Base-by-base conservation (phyloP, 2,797 vertebrate genomes). In the Distichodus sexfasciatus region DNA sequence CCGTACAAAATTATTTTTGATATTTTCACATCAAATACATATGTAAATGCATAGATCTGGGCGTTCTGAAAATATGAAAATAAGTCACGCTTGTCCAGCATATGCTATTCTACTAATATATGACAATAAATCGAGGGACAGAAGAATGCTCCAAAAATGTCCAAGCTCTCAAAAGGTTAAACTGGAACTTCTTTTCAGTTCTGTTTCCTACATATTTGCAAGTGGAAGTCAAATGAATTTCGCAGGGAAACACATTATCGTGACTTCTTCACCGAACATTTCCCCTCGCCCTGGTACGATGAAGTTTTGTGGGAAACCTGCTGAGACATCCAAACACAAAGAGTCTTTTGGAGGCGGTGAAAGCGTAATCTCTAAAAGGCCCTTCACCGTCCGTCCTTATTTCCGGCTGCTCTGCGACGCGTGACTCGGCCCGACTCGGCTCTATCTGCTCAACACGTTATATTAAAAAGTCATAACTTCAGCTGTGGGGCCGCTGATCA, bases 401-500 rank as follows among this genome's bases (percentile, higher is more conserved):
- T 85, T 86, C 83, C 78, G 82, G 63, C 73, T 41, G 79, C 69
- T 87, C 83, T 84, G 82, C 82, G 78, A 80, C 79, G 81, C 82
- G 78, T 64, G 72, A 82, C 82, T 83, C 81, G 81, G 76, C 72
- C 72, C 83, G 66, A 81, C 82, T 48, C 43, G 43, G 71, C 71
- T 71, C 81, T 82, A 82, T 85, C 78, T 78, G 68, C 78, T 81
- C 75, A 79, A 82, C 83, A 77, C 29, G 74, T 85, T 88, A 90
- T 87, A 87, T 91, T 91, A 91, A 90, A 90, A 91, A 91, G 86
- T 82, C 89, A 71, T 57, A 87, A 87, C 86, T 90, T 86, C 76
- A 74, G 82, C 86, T 90, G 83, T 77, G 65, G 84, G 75, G 87
- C 79, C 36, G 77, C 81, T 86, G 88, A 89, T 90, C 86, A 89